Percentiles rank a stretch among this genome's conserved stretches.
These are phyloP conservation scores for Typhlomys cinereus DNA, from an alignment of 2,113 vertebrate species.

Conservation along the genomic window DNA sequence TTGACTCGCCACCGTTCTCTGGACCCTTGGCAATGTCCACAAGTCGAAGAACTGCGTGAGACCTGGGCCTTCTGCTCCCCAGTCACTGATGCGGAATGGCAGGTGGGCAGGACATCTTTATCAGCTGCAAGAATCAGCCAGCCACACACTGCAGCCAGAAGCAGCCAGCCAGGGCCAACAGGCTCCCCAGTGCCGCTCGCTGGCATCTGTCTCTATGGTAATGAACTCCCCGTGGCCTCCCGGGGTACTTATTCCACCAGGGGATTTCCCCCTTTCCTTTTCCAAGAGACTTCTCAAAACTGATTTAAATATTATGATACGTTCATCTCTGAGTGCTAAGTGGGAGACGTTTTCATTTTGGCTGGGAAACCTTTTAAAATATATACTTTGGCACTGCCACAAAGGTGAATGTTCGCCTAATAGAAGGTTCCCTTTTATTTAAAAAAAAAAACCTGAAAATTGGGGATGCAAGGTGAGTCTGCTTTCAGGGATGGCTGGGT, in stretches of 20 bases:
- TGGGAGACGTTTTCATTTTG: constrained; percentile 74
- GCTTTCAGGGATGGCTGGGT: constrained; percentile 51
- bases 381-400: constrained; percentile 70
- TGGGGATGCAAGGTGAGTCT: constrained; percentile 30
- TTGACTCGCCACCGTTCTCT: constrained; percentile 24
- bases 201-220: constrained; percentile 84
- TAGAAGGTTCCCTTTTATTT: constrained; percentile 57
- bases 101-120: constrained; percentile 87
- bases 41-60: constrained; percentile 81
- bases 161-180: constrained; percentile 88
- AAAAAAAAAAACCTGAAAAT: constrained; percentile 32
- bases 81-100: constrained; percentile 88
- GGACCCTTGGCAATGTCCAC: constrained; percentile 79
- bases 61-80: constrained; percentile 82
- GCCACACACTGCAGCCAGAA: constrained; percentile 84
- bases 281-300: constrained; percentile 86
- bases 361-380: constrained; percentile 71
- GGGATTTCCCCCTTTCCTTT: constrained; percentile 74
- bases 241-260: constrained; percentile 80
- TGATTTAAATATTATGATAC: constrained; percentile 88
- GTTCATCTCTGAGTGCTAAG: constrained; percentile 82
- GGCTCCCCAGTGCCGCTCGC: constrained; percentile 86
- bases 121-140: constrained; percentile 78
- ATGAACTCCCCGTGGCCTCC: constrained; percentile 81
- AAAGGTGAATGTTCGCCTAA: constrained; percentile 69